phyloP scores from a whole-genome alignment of 2,113 vertebrate species.

The Oncorhynchus keta region DNA sequence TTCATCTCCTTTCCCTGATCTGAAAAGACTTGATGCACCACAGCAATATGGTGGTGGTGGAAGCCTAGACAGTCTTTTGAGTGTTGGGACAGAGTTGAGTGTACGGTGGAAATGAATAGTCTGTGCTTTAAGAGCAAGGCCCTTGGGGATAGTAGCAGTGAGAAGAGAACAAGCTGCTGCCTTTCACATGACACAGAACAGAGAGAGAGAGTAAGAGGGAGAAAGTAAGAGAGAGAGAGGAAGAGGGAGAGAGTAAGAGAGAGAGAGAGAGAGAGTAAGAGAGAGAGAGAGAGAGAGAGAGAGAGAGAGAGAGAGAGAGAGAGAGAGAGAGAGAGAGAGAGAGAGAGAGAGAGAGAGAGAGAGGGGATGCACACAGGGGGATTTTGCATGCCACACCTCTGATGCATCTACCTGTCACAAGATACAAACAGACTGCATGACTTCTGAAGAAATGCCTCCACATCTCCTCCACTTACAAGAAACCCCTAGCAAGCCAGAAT shows the following conservation, averaged over 20 bases:
- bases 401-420: background rate
- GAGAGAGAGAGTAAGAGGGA: background rate
- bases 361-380: background rate
- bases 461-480: background rate
- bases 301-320: slow-evolving; percentile 8
- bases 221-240: background rate
- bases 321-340: background rate
- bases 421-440: background rate
- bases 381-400: background rate
- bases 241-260: background rate
- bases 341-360: background rate
- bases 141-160: background rate
- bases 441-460: background rate
- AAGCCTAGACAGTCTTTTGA: background rate
- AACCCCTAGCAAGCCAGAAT: slow-evolving; percentile 14
- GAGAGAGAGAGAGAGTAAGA: background rate
- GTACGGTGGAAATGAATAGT: background rate
- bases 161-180: slow-evolving; percentile 6
- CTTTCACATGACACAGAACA: slow-evolving; percentile 27
- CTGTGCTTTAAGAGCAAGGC: slow-evolving; percentile 1
- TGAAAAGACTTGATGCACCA: background rate
- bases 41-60: background rate
- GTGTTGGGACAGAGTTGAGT: background rate
- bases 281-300: background rate
- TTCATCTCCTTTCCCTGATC: background rate